These are phyloP conservation scores for Coracias cyanogaster DNA, from an alignment of 2,797 vertebrate species.

Conservation along the genomic window DNA sequence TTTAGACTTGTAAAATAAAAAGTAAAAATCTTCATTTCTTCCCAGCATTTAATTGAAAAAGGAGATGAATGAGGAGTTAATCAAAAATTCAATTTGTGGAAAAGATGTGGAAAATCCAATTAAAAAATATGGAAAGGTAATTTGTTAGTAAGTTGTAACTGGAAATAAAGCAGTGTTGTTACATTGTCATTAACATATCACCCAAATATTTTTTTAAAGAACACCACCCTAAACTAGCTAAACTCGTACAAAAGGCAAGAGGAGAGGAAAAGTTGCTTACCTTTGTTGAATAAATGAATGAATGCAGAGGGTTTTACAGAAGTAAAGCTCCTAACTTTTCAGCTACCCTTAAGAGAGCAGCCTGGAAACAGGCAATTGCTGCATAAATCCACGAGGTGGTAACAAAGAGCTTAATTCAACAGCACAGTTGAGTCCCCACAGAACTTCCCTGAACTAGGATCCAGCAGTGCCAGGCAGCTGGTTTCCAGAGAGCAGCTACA, in stretches of 20 bases:
- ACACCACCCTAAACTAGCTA: background rate
- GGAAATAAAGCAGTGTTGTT: background rate
- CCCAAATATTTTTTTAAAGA: background rate
- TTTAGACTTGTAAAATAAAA: background rate
- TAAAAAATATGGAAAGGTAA: background rate
- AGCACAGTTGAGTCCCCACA: background rate
- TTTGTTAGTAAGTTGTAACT: background rate
- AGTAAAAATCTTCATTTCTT: background rate
- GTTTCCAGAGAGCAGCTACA: background rate
- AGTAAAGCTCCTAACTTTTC: background rate
- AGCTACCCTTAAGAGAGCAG: background rate
- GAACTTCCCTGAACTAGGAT: background rate
- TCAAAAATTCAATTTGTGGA: background rate
- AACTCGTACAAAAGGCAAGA: background rate
- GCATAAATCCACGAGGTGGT: constrained; percentile 56
- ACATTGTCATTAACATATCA: background rate
- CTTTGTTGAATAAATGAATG: background rate
- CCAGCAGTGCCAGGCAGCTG: background rate
- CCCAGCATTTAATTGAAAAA: background rate
- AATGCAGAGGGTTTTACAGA: background rate
- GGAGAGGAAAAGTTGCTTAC: background rate
- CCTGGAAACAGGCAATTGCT: background rate
- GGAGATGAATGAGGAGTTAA: background rate
- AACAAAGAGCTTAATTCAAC: constrained; percentile 36
- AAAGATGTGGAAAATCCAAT: background rate